Conservation (phyloP, 2,888 invertebrate genomes). For the Macrophya annulata region DNA sequence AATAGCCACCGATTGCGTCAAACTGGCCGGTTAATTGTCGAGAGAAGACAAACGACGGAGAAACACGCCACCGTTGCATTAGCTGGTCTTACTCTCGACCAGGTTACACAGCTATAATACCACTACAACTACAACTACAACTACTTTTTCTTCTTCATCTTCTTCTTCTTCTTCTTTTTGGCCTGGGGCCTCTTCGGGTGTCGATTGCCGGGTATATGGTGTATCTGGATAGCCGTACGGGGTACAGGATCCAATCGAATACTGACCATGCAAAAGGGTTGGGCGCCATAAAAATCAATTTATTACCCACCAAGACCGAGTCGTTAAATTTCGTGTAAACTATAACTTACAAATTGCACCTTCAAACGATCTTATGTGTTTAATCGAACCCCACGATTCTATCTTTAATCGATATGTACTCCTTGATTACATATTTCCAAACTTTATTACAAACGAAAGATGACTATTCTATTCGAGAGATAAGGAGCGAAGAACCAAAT, state of each 20-base stretch:
- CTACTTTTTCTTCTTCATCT: neutral
- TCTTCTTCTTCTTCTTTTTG: neutral
- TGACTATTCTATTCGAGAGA: neutral
- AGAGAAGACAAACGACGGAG: constrained; percentile 74
- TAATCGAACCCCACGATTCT: constrained; percentile 16
- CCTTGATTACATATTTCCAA: constrained; percentile 27
- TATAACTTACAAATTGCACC: constrained; percentile 54
- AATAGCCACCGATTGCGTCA: constrained; percentile 74
- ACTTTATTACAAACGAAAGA: constrained; percentile 4
- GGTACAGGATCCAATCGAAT: constrained; percentile 40
- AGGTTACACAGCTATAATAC: constrained; percentile 21
- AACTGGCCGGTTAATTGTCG: constrained; percentile 74
- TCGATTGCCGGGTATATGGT: constrained; percentile 31
- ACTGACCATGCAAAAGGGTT: constrained; percentile 23
- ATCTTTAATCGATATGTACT: constrained; percentile 10
- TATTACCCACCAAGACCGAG: constrained; percentile 44
- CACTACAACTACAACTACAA: neutral
- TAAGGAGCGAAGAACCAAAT: neutral
- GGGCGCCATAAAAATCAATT: constrained; percentile 48
- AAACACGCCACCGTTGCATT: constrained; percentile 72
- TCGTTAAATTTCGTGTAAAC: constrained; percentile 51
- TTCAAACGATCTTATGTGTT: constrained; percentile 31
- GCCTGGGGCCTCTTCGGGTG: constrained; percentile 39
- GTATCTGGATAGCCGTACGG: neutral
- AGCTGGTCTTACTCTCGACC: constrained; percentile 22